phyloP scores from a whole-genome alignment of 1,140 invertebrate species.

The Anoplophora glabripennis region DNA sequence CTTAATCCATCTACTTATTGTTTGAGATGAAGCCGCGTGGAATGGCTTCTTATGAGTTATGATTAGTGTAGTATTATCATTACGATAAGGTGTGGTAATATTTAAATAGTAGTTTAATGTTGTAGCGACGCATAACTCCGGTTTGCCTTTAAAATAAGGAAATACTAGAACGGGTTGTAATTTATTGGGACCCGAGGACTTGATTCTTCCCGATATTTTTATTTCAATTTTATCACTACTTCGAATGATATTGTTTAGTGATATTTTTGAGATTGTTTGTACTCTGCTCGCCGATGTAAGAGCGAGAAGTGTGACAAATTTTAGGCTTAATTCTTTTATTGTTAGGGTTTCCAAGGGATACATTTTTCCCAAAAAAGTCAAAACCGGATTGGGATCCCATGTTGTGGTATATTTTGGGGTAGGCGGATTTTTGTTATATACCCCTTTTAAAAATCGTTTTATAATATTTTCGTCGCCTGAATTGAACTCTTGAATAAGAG shows the following conservation, averaged over 20 bases:
- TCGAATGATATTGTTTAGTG: not conserved
- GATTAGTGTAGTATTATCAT: too few relatives aligned
- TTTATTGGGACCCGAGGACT: too few relatives aligned
- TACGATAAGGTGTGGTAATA: too few relatives aligned
- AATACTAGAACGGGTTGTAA: too few relatives aligned
- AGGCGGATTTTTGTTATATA: not conserved
- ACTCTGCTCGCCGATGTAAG: not conserved
- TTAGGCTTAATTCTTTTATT: not conserved
- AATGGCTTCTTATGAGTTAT: too few relatives aligned
- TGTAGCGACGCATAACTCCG: too few relatives aligned
- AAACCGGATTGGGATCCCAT: not conserved
- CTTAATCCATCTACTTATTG: too few relatives aligned
- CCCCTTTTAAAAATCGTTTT: conserved; percentile 2
- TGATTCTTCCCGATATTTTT: too few relatives aligned
- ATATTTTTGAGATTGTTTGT: conserved; percentile 2
- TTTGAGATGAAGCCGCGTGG: too few relatives aligned
- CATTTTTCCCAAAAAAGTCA: not conserved
- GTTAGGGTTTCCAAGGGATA: not conserved
- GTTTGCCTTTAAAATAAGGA: too few relatives aligned
- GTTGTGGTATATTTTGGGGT: not conserved
- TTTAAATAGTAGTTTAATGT: too few relatives aligned
- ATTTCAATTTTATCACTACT: too few relatives aligned
- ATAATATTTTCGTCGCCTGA: not conserved
- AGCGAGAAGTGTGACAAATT: not conserved
- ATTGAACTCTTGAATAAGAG: not conserved